These are phyloP conservation scores for Leistus spinibarbis DNA, from an alignment of 2,888 invertebrate genomes.

Conservation along the genomic window DNA sequence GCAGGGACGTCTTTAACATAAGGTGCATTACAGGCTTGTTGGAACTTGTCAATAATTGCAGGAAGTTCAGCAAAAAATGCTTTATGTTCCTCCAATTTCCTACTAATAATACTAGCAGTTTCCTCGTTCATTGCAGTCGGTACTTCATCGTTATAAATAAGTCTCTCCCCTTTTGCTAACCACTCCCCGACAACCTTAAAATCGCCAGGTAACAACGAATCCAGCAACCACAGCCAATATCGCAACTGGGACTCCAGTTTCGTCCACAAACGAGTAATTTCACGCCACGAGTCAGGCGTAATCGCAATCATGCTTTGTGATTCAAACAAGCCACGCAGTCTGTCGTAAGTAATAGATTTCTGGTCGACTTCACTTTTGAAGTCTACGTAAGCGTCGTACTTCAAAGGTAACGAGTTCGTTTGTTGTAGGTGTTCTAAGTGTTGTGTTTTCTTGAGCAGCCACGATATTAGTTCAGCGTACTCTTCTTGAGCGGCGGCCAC, in stretches of 20 bases:
- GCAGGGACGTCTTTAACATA: constrained; percentile 73
- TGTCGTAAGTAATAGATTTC: constrained; percentile 73
- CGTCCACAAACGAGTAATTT: constrained; percentile 80
- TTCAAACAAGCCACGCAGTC: constrained; percentile 79
- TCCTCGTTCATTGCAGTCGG: constrained; percentile 86
- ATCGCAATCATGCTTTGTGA: constrained; percentile 82
- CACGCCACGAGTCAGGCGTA: constrained; percentile 84
- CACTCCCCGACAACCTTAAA: constrained; percentile 87
- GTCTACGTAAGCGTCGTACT: constrained; percentile 80
- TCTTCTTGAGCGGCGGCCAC: constrained; percentile 81
- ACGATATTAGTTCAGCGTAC: constrained; percentile 78
- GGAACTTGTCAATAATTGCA: constrained; percentile 77
- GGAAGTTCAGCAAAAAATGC: constrained; percentile 87
- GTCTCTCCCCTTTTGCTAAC: constrained; percentile 85
- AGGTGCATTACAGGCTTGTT: constrained; percentile 72
- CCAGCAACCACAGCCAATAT: constrained; percentile 89
- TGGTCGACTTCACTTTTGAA: constrained; percentile 80
- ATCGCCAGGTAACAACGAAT: constrained; percentile 83
- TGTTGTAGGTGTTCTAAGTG: constrained; percentile 78
- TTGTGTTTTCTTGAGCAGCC: constrained; percentile 80
- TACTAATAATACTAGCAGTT: constrained; percentile 84
- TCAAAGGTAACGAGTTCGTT: constrained; percentile 74
- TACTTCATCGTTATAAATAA: constrained; percentile 81
- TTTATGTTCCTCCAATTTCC: constrained; percentile 88
- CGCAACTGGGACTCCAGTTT: constrained; percentile 78